phyloP scores from a whole-genome alignment of 2,888 invertebrate genomes.

The Plusia festucae region DNA sequence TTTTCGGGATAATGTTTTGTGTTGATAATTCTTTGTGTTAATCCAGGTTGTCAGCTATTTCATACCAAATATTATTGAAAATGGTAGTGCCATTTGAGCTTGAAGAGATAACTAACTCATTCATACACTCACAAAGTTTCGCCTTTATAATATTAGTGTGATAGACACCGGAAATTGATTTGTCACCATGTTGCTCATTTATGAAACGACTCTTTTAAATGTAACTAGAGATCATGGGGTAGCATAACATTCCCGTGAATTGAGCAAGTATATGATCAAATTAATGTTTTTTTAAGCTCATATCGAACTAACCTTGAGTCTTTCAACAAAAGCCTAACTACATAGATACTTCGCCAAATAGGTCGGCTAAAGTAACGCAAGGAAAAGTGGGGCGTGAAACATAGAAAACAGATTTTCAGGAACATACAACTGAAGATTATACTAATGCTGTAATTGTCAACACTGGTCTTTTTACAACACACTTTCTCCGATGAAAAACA shows the following conservation, averaged over 20 bases:
- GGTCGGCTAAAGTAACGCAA: background rate
- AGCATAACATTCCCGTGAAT: too few species aligned
- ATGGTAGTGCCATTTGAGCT: too few species aligned
- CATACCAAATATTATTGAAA: too few species aligned
- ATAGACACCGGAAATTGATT: background rate
- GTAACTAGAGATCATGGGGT: too few species aligned
- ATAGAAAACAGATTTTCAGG: conserved; percentile 4
- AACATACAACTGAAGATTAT: conserved; percentile 18
- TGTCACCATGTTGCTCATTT: background rate
- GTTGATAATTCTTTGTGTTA: too few species aligned
- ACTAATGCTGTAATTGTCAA: conserved; percentile 20
- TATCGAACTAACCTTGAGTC: background rate
- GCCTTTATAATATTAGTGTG: too few species aligned
- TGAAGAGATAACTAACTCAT: too few species aligned
- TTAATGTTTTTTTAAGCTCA: too few species aligned
- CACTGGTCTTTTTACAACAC: conserved; percentile 27
- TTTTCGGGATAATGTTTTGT: too few species aligned
- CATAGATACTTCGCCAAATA: background rate
- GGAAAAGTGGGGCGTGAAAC: conserved; percentile 2
- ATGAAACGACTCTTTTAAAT: background rate
- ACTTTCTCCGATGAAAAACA: conserved; percentile 23
- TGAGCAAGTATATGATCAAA: too few species aligned
- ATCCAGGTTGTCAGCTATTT: too few species aligned
- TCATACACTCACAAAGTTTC: too few species aligned
- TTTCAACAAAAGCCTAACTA: background rate